Conservation (phyloP, 2,888 invertebrate species). For the Stomorhina lunata region DNA sequence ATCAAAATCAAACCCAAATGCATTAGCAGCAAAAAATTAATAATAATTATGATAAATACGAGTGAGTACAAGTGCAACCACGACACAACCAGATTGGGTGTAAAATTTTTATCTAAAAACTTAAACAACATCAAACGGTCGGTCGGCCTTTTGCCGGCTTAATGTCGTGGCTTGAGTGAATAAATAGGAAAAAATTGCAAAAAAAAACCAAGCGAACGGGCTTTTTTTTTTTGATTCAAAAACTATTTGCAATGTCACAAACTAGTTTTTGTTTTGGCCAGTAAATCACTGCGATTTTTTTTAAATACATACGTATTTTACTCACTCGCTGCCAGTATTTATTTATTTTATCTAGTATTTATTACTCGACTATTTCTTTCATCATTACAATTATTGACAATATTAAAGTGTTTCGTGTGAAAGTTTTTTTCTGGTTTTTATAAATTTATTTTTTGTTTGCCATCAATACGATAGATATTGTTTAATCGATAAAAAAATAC, state of each 20-base stretch:
- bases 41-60: background rate
- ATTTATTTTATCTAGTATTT: constrained; percentile 21
- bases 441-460: constrained; percentile 9
- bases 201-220: constrained; percentile 9
- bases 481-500: constrained; percentile 51
- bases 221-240: background rate
- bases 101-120: background rate
- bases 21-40: background rate
- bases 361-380: background rate
- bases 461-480: constrained; percentile 31
- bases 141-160: constrained; percentile 28
- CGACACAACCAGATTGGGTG: constrained; percentile 15
- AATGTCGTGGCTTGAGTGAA: background rate
- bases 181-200: constrained; percentile 21
- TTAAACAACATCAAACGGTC: background rate
- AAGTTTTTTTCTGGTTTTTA: constrained; percentile 33
- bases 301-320: no score
- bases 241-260: constrained; percentile 57
- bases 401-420: constrained; percentile 51
- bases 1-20: background rate
- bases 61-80: constrained; percentile 16
- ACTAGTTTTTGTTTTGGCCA: constrained; percentile 17
- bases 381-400: constrained; percentile 34
- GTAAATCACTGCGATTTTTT: background rate
- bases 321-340: constrained; percentile 16